Base-by-base conservation (phyloP, 2,797 vertebrate genomes). In the Falco peregrinus region DNA sequence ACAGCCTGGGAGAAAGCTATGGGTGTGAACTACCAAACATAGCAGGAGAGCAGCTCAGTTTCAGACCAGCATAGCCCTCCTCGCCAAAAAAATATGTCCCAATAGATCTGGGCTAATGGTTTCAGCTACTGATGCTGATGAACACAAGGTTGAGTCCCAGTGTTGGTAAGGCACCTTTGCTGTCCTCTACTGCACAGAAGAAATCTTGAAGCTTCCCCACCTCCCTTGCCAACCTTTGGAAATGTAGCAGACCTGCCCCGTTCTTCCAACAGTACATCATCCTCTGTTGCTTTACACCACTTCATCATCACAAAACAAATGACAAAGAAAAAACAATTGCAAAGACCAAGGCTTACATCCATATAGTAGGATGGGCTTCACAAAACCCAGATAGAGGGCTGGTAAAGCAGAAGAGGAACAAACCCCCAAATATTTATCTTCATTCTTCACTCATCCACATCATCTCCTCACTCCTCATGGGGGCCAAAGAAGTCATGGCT, bases 141-240 rank as follows among this genome's bases (percentile, higher is more conserved):
- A 65, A 53, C 2, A 9, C 0, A 0, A 65, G n/a, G 9, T 5
- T 70, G 35, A 60, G 25, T 45, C 3, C 8, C 56, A 16, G 28
- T 18, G 31, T 9, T 48, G 37, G 24, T 48, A 51, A 56, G 33
- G 51, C 24, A 83, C 51, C 21, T 77, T 80, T 80, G 45, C 51
- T 75, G 53, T 83, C n/a, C 26, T 75, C 53, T 84, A 45, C 9
- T 33, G 53, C 59, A 65, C 11, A 65, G n/a, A 8, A 54, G 50
- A 76, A 87, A 65, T 16, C 20, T 18, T 6, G 3, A 24, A 60
- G 41, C 17, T 60, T 8, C 35, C 13, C 15, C 2, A 4, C 9
- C 2, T 63, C 29, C 19, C 25, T 57, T 81, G 61, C 7, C 29
- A 80, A 3, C 13, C 7, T 13, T 10, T 74, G 35, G 43, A 73